phyloP scores from a whole-genome alignment of 2,113 vertebrate genomes.

The Burhinus oedicnemus region DNA sequence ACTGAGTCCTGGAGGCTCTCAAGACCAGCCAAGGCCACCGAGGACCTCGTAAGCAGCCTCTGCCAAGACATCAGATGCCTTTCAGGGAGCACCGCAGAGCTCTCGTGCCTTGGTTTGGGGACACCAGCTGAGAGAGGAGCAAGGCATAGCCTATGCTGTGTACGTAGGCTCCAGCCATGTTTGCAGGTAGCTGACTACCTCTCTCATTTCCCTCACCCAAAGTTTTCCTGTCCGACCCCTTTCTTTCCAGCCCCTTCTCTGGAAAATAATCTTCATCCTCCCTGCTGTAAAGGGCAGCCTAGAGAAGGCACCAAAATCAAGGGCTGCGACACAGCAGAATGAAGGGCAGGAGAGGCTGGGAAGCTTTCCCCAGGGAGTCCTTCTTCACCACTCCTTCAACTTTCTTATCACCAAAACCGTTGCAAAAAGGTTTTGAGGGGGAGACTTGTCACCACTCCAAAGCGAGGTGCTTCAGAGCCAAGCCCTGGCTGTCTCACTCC shows the following conservation, averaged over 20 bases:
- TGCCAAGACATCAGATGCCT: not conserved
- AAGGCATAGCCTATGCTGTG: not conserved
- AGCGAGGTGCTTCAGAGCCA: not conserved
- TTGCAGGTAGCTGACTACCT: not conserved
- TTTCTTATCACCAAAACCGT: not conserved
- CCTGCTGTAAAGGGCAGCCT: not conserved
- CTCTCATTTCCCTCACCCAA: fast-evolving
- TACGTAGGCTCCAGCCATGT: fast-evolving
- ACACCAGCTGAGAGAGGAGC: not conserved
- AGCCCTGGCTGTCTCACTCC: not conserved
- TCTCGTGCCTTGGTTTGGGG: not conserved
- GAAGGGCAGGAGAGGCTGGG: not conserved
- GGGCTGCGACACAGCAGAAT: not conserved
- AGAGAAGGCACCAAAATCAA: not conserved
- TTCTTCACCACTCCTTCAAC: not conserved
- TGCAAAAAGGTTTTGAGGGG: not conserved
- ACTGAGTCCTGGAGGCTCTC: not conserved
- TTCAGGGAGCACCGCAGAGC: not conserved
- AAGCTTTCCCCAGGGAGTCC: not conserved
- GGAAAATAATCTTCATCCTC: not conserved
- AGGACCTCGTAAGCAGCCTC: not conserved
- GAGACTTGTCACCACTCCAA: not conserved
- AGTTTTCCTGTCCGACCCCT: not conserved
- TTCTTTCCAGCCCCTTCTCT: not conserved
- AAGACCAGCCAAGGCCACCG: fast-evolving